Base-by-base conservation (phyloP, 2,797 vertebrate genomes). In the Tiaroga cobitis region DNA sequence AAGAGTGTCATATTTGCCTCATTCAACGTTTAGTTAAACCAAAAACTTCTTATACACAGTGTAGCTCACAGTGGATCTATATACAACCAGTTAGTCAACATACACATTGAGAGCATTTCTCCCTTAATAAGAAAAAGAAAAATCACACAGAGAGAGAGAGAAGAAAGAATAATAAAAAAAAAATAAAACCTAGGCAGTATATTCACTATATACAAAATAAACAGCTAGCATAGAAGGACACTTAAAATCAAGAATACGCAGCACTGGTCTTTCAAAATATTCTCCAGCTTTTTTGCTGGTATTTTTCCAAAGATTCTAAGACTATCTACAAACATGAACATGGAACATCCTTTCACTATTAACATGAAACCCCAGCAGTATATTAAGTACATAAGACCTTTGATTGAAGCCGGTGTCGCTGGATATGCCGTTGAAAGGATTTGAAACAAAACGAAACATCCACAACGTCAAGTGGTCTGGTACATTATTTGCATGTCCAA, bases 161-260 rank as follows among this genome's bases (percentile, higher is more conserved):
- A 79, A 77, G 46, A 56, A 89, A 91, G 15, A 46, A 54, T 41
- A 24, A 59, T 34, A 86, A 85, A 63, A 85, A 74, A 79, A 83
- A 80, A 89, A 87, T 65, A 89, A 85, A 91, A 90, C 84, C 84
- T 89, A 88, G 91, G 93, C 90, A 92, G 89, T 86, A 92, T 92
- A 91, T 93, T 93, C 92, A 93, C 92, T 95, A 95, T 95, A 89
- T 95, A 96, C 95, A 95, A 92, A 91, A 94, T 93, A 68, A 94
- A 94, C 92, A 94, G 91, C 91, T 93, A 94, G 93, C 93, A 91
- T 82, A 92, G 93, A 95, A 96, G 95, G 95, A 95, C 95, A 96
- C 95, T 96, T 96, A 91, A 93, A 94, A 93, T 91, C 83, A 95
- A 94, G 90, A 92, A 92, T 91, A 93, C 88, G 85, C 93, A 93